Conservation (phyloP, 2,113 vertebrate species). For the Talpa occidentalis region DNA sequence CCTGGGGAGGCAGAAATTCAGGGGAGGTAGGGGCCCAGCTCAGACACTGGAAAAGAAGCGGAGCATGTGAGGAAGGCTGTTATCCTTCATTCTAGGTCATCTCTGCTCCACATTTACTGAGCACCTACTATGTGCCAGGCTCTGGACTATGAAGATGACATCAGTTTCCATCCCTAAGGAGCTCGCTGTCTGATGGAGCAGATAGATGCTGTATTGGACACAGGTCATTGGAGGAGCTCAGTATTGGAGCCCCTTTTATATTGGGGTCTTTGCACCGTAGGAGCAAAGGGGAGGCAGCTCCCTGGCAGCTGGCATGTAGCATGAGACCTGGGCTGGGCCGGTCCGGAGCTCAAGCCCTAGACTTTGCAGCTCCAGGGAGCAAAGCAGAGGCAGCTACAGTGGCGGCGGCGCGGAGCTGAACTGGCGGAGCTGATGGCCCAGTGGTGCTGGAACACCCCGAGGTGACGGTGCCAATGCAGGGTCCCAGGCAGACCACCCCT, state of each 20-base stretch:
- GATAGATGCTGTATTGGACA: neutral
- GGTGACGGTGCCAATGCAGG: neutral
- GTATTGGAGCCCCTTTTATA: neutral
- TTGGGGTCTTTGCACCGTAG: neutral
- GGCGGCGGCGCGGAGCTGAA: rapidly evolving
- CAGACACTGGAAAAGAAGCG: neutral
- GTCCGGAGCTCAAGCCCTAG: rapidly evolving
- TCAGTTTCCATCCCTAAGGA: neutral
- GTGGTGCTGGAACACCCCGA: neutral
- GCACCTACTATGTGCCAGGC: neutral
- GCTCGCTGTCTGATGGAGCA: neutral
- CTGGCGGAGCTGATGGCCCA: neutral
- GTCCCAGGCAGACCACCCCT: neutral
- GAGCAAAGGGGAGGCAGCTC: neutral
- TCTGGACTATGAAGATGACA: neutral
- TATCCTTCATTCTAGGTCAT: too few species aligned
- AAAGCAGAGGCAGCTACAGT: rapidly evolving
- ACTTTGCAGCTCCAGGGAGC: neutral
- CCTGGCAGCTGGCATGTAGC: neutral
- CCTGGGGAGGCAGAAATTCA: neutral
- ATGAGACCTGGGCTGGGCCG: rapidly evolving
- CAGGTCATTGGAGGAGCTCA: neutral
- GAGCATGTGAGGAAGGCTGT: rapidly evolving
- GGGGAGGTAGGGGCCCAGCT: neutral
- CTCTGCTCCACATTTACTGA: too few species aligned